Evolutionary conservation across 2,888 invertebrate species (phyloP), one percentile per base, ranked within the genome.

Genomic region (Oligia latruncula): DNA sequence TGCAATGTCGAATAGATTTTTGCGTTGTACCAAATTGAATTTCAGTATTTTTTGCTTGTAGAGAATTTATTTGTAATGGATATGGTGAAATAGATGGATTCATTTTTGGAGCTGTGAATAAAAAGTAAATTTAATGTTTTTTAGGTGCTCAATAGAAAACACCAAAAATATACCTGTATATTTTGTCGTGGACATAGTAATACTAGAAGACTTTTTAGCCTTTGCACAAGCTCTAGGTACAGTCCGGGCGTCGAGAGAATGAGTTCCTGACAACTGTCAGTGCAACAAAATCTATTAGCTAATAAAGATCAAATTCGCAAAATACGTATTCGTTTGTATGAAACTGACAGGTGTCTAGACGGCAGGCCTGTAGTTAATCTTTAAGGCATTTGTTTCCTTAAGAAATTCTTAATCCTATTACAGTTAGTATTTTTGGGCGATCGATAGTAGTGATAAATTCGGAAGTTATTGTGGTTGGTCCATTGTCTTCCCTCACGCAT

Each of bases 11-110:
- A 87, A 83, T 88, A 85, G 81, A 84, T 82, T 85, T 87, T 85
- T 87, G 87, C 67, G 78, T 78, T 75, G 68, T 43, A 79, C 68
- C 67, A 75, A 88, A 86, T 86, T 86, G 77, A 79, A 85, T 88
- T 85, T 67, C 79, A 76, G 74, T 70, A 58, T 87, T 85, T 85
- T 85, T 84, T 80, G 81, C 74, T 70, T 55, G 87, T 55, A 67
- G 46, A 49, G 72, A 85, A 73, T 85, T 87, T 84, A 84, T 85
- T 87, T 77, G 81, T 81, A 81, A 85, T 87, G 75, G 72, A 76
- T 84, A 83, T 49, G 4, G 29, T 73, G 71, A 71, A 76, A 84
- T 77, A 68, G 77, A 46, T 74, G 35, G 15, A 74, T 70, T 55
- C 13, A 64, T 62, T 86, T 86, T 74, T 62, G 40, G 46, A n/a